Evolutionary conservation across 2,888 invertebrate species (phyloP).

Genomic region (Drosophila stalkeri): DNA sequence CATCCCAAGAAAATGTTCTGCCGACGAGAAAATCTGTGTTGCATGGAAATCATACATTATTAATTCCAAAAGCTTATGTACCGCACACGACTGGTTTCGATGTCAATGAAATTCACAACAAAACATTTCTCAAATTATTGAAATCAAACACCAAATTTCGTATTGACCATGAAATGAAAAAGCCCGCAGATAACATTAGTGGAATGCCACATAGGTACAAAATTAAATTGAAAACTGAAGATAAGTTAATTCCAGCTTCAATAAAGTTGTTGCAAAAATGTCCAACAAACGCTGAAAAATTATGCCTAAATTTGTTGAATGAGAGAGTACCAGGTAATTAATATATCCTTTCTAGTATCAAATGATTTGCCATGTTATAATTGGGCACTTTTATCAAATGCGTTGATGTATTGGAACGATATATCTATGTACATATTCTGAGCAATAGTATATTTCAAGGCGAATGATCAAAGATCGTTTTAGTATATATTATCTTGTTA

Average conservation of each 20-base stretch:
- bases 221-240: slow-evolving; percentile 36
- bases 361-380: not conserved
- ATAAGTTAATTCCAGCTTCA: slow-evolving; percentile 57
- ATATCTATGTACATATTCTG: too few relatives aligned
- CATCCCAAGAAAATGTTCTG: slow-evolving; percentile 76
- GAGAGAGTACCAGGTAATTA: slow-evolving; percentile 74
- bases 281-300: slow-evolving; percentile 55
- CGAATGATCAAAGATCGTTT: too few relatives aligned
- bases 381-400: too few relatives aligned
- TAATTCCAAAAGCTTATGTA: slow-evolving; percentile 51
- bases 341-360: not conserved
- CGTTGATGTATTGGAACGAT: too few relatives aligned
- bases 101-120: not conserved
- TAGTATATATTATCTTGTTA: too few relatives aligned
- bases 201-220: not conserved
- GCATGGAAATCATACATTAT: slow-evolving; percentile 62
- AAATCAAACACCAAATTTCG: slow-evolving; percentile 12
- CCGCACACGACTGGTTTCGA: slow-evolving; percentile 29
- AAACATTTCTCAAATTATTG: not conserved
- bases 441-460: too few relatives aligned
- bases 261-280: slow-evolving; percentile 70
- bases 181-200: not conserved
- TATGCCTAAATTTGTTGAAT: slow-evolving; percentile 79
- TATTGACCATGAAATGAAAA: not conserved
- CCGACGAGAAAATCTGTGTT: slow-evolving; percentile 57